phyloP scores from a whole-genome alignment of 2,113 vertebrate species.

The Xenopus tropicalis region DNA sequence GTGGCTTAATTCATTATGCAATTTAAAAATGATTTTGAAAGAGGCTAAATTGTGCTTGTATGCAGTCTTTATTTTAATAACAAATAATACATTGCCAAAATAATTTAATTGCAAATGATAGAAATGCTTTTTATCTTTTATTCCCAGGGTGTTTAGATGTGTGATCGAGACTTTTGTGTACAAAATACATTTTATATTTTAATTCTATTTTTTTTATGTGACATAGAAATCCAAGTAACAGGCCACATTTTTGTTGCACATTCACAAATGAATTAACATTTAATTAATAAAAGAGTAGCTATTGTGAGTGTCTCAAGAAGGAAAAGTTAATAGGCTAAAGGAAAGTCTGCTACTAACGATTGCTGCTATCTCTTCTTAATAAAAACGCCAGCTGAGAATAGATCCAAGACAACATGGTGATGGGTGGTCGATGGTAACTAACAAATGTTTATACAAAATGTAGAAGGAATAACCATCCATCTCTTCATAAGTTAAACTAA shows the following conservation, averaged over 20 bases:
- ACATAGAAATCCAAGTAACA: slow-evolving; percentile 52
- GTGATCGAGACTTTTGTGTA: no score
- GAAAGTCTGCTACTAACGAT: slow-evolving; percentile 65
- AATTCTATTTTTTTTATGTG: background rate
- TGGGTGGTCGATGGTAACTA: slow-evolving; percentile 61
- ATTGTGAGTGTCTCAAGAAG: slow-evolving; percentile 72
- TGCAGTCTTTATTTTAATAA: no score
- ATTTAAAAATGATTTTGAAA: no score
- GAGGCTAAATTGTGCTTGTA: no score
- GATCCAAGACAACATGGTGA: slow-evolving; percentile 64
- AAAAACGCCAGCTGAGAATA: slow-evolving; percentile 57
- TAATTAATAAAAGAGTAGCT: slow-evolving; percentile 64
- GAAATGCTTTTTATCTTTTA: no score
- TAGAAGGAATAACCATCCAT: slow-evolving; percentile 49
- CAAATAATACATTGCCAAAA: no score
- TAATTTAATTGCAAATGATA: no score
- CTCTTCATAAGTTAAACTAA: slow-evolving; percentile 32
- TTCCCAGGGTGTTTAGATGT: no score
- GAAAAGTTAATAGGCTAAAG: slow-evolving; percentile 63
- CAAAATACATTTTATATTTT: background rate
- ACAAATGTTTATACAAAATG: slow-evolving; percentile 57
- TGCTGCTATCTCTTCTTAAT: slow-evolving; percentile 67
- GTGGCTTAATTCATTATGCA: no score
- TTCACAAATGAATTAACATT: slow-evolving; percentile 69
- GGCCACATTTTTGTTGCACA: slow-evolving; percentile 59